These are phyloP conservation scores for Tenebrio molitor DNA, from an alignment of 1,140 invertebrate genomes.

Conservation along the genomic window DNA sequence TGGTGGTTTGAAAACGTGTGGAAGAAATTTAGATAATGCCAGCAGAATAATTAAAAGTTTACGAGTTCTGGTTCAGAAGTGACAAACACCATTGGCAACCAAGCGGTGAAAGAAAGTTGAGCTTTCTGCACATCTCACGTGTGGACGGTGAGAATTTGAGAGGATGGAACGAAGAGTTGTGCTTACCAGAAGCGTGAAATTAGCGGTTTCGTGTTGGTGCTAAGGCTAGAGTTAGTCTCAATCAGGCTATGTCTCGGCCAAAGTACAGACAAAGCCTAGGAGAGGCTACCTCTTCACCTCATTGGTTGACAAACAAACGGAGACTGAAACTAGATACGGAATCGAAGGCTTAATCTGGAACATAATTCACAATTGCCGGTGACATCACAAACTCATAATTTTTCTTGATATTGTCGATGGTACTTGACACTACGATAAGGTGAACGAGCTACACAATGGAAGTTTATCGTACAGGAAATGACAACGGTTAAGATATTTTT, in stretches of 20 bases:
- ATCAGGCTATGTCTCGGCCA: slow-evolving; percentile 53
- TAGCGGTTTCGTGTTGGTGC: slow-evolving; percentile 11
- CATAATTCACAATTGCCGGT: no score
- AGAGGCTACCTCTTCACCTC: slow-evolving; percentile 54
- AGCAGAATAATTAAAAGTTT: slow-evolving; percentile 11
- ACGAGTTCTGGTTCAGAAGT: background rate
- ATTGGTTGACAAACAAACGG: background rate
- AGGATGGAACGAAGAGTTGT: no score
- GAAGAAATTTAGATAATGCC: no score
- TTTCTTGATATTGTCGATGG: no score
- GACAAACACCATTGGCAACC: background rate
- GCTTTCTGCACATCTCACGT: background rate
- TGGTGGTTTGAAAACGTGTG: background rate
- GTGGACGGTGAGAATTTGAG: no score
- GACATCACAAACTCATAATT: no score
- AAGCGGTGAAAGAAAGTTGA: background rate
- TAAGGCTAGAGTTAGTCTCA: slow-evolving; percentile 54
- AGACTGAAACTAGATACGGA: background rate
- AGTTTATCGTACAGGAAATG: no score
- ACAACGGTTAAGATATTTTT: no score
- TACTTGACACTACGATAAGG: no score
- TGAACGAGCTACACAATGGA: no score
- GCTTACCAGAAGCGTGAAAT: no score
- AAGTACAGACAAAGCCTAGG: slow-evolving; percentile 56
- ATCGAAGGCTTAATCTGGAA: background rate